Conservation (phyloP, 2,797 vertebrate species). For the Discoglossus pictus region DNA sequence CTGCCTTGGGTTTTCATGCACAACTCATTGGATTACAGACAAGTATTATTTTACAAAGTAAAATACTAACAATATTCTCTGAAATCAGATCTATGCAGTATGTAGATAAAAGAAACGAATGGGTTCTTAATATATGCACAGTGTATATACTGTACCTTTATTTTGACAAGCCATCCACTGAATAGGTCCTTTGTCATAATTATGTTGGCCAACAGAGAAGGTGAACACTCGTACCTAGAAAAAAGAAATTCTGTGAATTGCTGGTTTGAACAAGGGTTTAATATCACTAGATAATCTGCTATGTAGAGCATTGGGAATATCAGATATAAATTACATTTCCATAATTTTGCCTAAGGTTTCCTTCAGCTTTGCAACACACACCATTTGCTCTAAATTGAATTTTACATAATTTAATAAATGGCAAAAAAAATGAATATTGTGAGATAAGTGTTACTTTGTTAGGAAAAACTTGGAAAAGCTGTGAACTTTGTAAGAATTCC, state of each 20-base stretch:
- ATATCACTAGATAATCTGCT: neutral
- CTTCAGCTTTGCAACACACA: no score
- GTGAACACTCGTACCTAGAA: constrained; percentile 94
- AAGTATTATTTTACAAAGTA: no score
- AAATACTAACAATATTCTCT: no score
- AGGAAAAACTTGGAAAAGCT: no score
- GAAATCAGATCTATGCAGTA: no score
- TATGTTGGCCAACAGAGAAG: constrained; percentile 97
- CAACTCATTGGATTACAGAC: no score
- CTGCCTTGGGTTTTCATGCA: no score
- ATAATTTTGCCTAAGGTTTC: neutral
- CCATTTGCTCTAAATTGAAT: neutral
- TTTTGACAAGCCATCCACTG: constrained; percentile 99
- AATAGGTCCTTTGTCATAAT: constrained; percentile 96
- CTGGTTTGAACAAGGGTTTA: constrained; percentile 10
- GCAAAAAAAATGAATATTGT: neutral
- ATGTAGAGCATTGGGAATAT: neutral
- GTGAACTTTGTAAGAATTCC: no score
- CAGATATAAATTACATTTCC: neutral
- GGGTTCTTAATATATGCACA: no score
- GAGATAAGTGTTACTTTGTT: no score
- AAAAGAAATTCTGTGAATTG: constrained; percentile 29
- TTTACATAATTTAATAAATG: neutral
- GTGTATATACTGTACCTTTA: constrained; percentile 80
- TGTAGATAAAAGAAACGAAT: no score